Conservation (phyloP, 2,113 vertebrate species). For the Centropus unirufus region DNA sequence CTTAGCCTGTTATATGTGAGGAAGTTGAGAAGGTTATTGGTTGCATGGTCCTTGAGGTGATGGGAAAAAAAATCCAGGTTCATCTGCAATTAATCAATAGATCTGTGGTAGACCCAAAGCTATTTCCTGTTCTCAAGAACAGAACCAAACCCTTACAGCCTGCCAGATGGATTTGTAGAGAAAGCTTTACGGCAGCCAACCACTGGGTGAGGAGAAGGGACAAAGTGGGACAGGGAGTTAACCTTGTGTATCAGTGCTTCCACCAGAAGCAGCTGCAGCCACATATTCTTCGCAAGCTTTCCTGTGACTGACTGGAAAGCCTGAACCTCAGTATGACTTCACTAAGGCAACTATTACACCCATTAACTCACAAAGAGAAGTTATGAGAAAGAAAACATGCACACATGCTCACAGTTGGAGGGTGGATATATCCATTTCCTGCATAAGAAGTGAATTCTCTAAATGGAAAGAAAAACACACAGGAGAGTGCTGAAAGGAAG, state of each 20-base stretch:
- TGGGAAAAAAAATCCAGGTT: not conserved
- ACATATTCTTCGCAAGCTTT: not conserved
- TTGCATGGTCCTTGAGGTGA: not conserved
- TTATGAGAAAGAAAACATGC: constrained; percentile 4
- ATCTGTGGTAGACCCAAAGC: not conserved
- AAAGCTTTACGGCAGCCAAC: constrained; percentile 10
- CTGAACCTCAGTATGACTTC: constrained; percentile 32
- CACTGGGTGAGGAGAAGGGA: not conserved
- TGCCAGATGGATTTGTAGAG: not conserved
- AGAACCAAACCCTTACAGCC: not conserved
- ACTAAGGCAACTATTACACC: not conserved
- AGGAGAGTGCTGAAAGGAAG: constrained; percentile 28
- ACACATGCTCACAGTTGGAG: not conserved
- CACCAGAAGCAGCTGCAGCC: constrained; percentile 34
- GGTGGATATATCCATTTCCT: not conserved
- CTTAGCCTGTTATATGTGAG: not conserved
- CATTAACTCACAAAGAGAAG: constrained; percentile 13
- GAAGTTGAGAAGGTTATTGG: not conserved
- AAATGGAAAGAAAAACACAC: not conserved
- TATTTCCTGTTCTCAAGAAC: not conserved
- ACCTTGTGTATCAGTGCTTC: not conserved
- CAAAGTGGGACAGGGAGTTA: not conserved
- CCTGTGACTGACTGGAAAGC: constrained; percentile 37
- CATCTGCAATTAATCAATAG: not conserved
- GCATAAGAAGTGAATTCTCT: not conserved